phyloP scores from a whole-genome alignment of 2,797 vertebrate species.

The Megalops cyprinoides region DNA sequence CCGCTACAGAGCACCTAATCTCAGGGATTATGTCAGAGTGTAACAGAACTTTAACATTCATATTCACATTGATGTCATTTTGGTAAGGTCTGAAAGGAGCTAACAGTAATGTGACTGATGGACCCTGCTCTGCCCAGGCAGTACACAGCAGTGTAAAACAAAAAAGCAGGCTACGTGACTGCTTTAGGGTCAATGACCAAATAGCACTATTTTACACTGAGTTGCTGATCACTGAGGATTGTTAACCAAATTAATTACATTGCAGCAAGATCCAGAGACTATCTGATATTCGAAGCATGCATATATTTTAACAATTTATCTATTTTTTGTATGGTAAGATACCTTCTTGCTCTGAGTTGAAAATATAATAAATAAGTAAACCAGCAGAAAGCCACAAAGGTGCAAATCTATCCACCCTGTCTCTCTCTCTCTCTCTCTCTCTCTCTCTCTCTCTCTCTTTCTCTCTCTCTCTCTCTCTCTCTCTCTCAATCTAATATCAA shows the following conservation, averaged over 20 bases:
- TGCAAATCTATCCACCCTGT: background rate
- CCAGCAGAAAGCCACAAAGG: background rate
- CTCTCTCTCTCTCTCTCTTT: background rate
- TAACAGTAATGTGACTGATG: background rate
- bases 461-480: too few species aligned
- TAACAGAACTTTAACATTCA: too few species aligned
- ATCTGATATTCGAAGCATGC: background rate
- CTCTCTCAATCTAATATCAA: too few species aligned
- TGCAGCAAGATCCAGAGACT: background rate
- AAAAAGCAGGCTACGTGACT: too few species aligned
- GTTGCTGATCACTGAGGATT: background rate
- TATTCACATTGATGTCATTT: background rate
- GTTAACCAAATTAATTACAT: background rate
- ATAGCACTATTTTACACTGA: too few species aligned
- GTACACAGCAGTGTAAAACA: too few species aligned
- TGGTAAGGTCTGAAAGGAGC: background rate
- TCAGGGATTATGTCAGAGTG: slow-evolving; percentile 22
- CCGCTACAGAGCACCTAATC: background rate
- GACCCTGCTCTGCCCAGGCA: too few species aligned
- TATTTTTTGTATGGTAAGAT: background rate
- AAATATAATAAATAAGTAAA: background rate
- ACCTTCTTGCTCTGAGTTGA: background rate
- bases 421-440: background rate
- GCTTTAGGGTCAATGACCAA: too few species aligned
- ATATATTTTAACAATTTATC: background rate